Percentiles rank a stretch among this genome's conserved stretches.
Conservation (phyloP, 2,888 invertebrate genomes). For the Hanleya hanleyi region DNA sequence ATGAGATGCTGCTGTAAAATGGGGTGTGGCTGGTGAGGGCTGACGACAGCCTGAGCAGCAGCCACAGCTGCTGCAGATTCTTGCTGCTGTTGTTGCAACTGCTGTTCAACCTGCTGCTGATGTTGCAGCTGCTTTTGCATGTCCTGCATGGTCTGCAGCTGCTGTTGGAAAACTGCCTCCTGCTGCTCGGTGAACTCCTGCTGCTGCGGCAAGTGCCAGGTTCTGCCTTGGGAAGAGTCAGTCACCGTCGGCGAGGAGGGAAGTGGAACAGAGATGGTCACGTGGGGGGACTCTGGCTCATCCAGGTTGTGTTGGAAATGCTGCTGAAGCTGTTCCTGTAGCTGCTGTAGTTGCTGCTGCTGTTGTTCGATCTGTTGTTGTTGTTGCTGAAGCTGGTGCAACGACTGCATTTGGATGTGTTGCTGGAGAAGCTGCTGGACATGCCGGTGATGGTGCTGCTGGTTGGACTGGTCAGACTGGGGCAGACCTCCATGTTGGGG, state of each 20-base stretch:
- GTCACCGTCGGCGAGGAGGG: neutral
- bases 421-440: constrained; percentile 39
- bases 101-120: constrained; percentile 28
- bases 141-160: constrained; percentile 46
- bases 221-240: neutral
- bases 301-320: constrained; percentile 33
- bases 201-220: constrained; percentile 5
- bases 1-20: neutral
- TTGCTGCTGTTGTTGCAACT: constrained; percentile 47
- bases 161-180: constrained; percentile 46
- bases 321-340: constrained; percentile 27
- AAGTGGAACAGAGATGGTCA: neutral
- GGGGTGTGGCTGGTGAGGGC: neutral
- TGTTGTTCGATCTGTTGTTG: constrained; percentile 35
- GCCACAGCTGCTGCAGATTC: neutral
- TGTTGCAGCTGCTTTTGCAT: constrained; percentile 41
- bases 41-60: neutral
- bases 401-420: constrained; percentile 39
- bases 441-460: constrained; percentile 34
- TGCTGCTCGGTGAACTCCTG: constrained; percentile 30
- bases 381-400: constrained; percentile 27
- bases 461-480: neutral
- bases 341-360: constrained; percentile 24
- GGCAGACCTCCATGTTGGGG: neutral
- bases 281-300: neutral